Evolutionary conservation across 2,113 vertebrate genomes (phyloP).

Genomic region (Clinocottus analis): DNA sequence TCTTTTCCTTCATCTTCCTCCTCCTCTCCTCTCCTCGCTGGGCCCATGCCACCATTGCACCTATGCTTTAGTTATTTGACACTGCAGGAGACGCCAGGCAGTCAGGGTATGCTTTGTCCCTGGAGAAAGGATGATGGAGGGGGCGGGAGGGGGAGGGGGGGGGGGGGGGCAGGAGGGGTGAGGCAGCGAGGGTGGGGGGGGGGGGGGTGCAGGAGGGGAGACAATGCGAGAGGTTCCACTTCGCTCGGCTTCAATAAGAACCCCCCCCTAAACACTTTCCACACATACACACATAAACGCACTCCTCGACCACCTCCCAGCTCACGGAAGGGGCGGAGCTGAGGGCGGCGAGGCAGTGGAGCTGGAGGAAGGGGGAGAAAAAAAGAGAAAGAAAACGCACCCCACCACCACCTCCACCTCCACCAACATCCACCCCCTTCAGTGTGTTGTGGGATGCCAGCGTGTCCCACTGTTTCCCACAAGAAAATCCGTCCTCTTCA

Average conservation of each 20-base stretch:
- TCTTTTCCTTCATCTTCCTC: constrained; percentile 29
- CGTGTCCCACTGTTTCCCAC: constrained; percentile 61
- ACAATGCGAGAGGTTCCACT: constrained; percentile 76
- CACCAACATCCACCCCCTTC: constrained; percentile 43
- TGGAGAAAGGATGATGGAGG: constrained; percentile 66
- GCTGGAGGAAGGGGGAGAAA: constrained; percentile 31
- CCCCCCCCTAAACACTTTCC: constrained; percentile 27
- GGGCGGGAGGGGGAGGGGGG: constrained; percentile 38
- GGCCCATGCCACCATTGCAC: constrained; percentile 53
- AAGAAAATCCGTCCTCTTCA: constrained; percentile 40
- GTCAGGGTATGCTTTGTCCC: constrained; percentile 78
- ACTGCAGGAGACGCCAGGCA: constrained; percentile 77
- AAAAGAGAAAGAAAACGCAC: constrained; percentile 32
- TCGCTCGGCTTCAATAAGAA: constrained; percentile 69
- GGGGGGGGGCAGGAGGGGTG: constrained; percentile 46
- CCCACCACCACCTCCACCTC: constrained; percentile 31
- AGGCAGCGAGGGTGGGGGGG: constrained; percentile 43
- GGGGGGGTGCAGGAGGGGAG: constrained; percentile 54
- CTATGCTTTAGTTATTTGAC: constrained; percentile 74
- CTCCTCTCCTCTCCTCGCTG: constrained; percentile 39
- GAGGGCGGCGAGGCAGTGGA: constrained; percentile 54
- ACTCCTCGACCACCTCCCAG: constrained; percentile 53
- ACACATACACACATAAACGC: constrained; percentile 30
- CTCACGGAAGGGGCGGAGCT: constrained; percentile 67
- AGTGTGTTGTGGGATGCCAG: constrained; percentile 62